These are phyloP conservation scores for Cryptomyrus ogoouensis DNA, from an alignment of 2,113 vertebrate species.

Conservation along the genomic window DNA sequence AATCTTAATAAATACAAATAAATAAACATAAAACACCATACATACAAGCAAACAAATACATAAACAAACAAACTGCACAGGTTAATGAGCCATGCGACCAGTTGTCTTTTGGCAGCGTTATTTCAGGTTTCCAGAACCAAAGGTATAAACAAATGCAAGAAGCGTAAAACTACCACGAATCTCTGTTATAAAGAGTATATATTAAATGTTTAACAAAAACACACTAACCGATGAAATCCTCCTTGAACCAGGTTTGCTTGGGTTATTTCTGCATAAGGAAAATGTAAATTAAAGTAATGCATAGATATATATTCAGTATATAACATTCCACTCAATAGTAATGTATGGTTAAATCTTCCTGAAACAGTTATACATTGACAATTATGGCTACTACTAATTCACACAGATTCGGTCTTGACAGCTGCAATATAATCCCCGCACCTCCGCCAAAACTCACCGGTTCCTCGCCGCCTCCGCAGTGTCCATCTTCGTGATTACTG, in stretches of 20 bases:
- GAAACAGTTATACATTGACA: not conserved
- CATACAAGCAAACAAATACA: not conserved
- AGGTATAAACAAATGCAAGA: not conserved
- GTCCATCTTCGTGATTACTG: not conserved
- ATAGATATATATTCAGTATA: not conserved
- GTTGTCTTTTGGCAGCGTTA: not conserved
- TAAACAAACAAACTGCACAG: not conserved
- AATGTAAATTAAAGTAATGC: not conserved
- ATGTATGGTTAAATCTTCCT: not conserved
- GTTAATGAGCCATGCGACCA: not conserved
- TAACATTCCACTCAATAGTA: not conserved
- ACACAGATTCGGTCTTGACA: not conserved
- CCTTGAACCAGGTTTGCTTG: not conserved
- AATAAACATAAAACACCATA: not conserved
- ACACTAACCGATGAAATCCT: conserved; percentile 19
- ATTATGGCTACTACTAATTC: not conserved
- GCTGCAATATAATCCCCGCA: not conserved
- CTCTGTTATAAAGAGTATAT: not conserved
- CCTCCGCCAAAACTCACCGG: not conserved
- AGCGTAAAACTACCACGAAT: not conserved
- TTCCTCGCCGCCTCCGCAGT: not conserved
- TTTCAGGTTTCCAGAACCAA: not conserved
- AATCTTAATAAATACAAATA: conserved; percentile 48
- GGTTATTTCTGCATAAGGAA: not conserved
- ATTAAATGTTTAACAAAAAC: not conserved